Base-by-base conservation (phyloP, 2,888 invertebrate genomes). In the Andrena trimmerana region DNA sequence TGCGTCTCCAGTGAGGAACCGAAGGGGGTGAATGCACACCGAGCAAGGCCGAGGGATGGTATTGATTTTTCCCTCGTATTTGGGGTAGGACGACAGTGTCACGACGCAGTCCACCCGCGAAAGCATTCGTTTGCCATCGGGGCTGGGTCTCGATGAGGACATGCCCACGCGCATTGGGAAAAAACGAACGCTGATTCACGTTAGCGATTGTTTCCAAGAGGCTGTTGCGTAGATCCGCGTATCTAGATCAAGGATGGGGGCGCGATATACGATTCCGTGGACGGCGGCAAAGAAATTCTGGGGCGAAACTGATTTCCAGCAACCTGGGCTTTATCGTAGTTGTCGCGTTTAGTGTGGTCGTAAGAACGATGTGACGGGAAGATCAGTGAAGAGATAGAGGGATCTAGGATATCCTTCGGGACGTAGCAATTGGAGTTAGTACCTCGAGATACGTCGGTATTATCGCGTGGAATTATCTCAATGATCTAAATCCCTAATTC, bases 1-100 rank as follows among this genome's bases (percentile, higher is more conserved):
- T 63, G 42, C 63, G 20, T 4, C 16, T 8, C 33, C 16, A 5
- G 5, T 5, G 42, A 42, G 20, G 7, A 54, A 54, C 48, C 50
- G 27, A 48, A n/a, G 50, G 24, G 50, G 24, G 24, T 24, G 66
- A 81, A 80, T 83, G 80, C 81, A 84, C 75, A 54, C 60, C 36
- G 57, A 48, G 52, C 3, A 20, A n/a, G 33, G 5, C 67, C 62
- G 24, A 8, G 54, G 36, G 67, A 24, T 24, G 67, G 68, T 90
- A 92, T 92, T 90, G 92, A 91, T 91, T 91, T 88, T 42, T 83
- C 75, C 69, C 68, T 72, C 69, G 82, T 88, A 89, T 91, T 91
- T 91, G 83, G 90, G 91, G 91, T 91, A 91, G 91, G 89, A 89
- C 89, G 89, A 88, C 88, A 86, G 84, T 87, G 81, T 81, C 87